Evolutionary conservation across 2,797 vertebrate genomes (phyloP).

Genomic region (Eulemur coronatus): DNA sequence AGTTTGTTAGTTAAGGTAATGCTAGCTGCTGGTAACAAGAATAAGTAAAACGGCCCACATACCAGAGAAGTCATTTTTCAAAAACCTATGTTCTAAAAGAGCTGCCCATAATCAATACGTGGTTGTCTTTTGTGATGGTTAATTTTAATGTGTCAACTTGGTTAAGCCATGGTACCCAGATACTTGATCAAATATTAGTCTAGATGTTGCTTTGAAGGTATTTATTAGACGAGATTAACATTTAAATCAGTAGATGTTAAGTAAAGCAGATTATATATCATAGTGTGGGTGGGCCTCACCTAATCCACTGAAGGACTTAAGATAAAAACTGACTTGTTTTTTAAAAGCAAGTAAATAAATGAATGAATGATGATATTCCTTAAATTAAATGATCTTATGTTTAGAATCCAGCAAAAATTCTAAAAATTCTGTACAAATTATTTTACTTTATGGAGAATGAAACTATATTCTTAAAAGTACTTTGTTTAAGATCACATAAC

Average conservation of each 20-base stretch:
- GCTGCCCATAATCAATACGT: neutral
- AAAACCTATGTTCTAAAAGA: conserved; percentile 7
- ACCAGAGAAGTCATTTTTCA: conserved; percentile 12
- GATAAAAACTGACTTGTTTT: neutral
- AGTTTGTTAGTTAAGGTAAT: conserved; percentile 34
- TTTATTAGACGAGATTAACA: conserved; percentile 39
- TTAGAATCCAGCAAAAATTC: conserved; percentile 5
- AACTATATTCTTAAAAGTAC: neutral
- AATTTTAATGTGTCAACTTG: conserved; percentile 40
- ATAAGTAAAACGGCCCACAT: conserved; percentile 27
- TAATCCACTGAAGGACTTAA: neutral
- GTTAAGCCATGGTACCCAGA: neutral
- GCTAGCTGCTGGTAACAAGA: conserved; percentile 28
- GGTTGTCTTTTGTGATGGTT: conserved; percentile 28
- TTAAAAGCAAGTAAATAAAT: neutral
- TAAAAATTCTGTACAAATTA: neutral
- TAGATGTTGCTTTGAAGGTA: neutral
- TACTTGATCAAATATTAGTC: conserved; percentile 12
- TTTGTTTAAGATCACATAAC: neutral
- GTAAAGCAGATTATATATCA: conserved; percentile 15
- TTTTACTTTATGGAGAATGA: conserved; percentile 21
- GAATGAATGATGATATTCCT: neutral
- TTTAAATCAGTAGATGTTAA: conserved; percentile 13
- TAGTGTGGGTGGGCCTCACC: neutral
- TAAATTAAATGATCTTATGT: neutral